phyloP scores from a whole-genome alignment of 2,797 vertebrate genomes.

The Galaxias olidus region DNA sequence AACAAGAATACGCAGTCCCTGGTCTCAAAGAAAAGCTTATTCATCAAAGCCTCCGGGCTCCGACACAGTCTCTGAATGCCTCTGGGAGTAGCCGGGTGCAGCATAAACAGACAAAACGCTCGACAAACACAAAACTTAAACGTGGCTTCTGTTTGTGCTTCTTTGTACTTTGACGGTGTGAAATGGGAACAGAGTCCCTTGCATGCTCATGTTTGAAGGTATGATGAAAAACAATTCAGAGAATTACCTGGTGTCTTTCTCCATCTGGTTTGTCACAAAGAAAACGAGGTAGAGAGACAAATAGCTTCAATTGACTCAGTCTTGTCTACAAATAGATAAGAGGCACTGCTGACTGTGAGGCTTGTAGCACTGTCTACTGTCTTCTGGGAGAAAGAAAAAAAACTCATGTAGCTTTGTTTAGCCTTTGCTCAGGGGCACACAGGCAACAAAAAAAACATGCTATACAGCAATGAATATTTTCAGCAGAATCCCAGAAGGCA shows the following conservation, averaged over 20 bases:
- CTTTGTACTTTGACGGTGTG: slow-evolving; percentile 1
- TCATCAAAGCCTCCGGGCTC: neutral
- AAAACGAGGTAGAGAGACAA: neutral
- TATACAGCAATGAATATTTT: neutral
- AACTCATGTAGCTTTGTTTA: neutral
- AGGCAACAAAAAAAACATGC: slow-evolving; percentile 11
- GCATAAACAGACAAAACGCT: neutral
- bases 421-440: slow-evolving; percentile 7
- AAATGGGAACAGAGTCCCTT: slow-evolving; percentile 1
- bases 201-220: neutral
- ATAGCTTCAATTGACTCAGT: neutral
- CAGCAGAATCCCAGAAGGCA: too few species aligned
- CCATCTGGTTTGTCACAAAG: neutral
- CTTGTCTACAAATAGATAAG: slow-evolving; percentile 6
- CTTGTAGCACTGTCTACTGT: neutral
- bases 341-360: slow-evolving; percentile 15
- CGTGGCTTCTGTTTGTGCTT: slow-evolving; percentile 12
- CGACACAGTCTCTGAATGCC: slow-evolving; percentile 17
- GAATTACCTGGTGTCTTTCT: neutral
- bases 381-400: slow-evolving; percentile 13
- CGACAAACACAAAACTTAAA: slow-evolving; percentile 22
- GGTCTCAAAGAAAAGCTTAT: slow-evolving; percentile 12
- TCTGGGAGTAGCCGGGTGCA: slow-evolving; percentile 1
- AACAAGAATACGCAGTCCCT: slow-evolving; percentile 33
- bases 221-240: slow-evolving; percentile 4